A percentile compares a stretch with the other conserved stretches of the same genome.
These are phyloP conservation scores for Dinocampus coccinellae DNA, from an alignment of 2,888 invertebrate species.

Conservation along the genomic window DNA sequence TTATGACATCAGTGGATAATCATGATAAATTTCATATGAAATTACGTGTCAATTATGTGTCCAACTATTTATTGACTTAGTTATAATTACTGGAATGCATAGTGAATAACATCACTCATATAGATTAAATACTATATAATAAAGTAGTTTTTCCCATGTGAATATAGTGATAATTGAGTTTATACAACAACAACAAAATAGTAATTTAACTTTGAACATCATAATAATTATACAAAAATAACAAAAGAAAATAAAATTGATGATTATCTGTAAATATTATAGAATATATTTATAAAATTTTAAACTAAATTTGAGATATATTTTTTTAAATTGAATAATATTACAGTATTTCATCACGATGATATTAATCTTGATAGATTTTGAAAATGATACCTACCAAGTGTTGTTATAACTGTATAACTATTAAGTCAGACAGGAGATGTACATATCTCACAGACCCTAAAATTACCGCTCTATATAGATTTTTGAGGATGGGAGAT, in stretches of 20 bases:
- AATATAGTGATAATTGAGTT: background rate
- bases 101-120: background rate
- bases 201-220: background rate
- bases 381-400: constrained; percentile 13
- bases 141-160: background rate
- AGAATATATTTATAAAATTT: too few relatives aligned
- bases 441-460: background rate
- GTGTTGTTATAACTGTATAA: constrained; percentile 7
- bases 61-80: too few relatives aligned
- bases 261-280: too few relatives aligned
- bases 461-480: constrained; percentile 1
- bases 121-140: background rate
- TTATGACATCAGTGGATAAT: too few relatives aligned
- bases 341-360: too few relatives aligned
- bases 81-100: background rate
- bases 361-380: constrained; percentile 18
- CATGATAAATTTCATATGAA: too few relatives aligned
- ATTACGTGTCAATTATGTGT: too few relatives aligned
- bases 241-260: too few relatives aligned
- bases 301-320: too few relatives aligned
- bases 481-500: background rate
- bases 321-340: too few relatives aligned
- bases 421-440: constrained; percentile 4
- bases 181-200: background rate
- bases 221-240: too few relatives aligned